phyloP scores from a whole-genome alignment of 2,888 invertebrate genomes.

The Aleiodes alternator region DNA sequence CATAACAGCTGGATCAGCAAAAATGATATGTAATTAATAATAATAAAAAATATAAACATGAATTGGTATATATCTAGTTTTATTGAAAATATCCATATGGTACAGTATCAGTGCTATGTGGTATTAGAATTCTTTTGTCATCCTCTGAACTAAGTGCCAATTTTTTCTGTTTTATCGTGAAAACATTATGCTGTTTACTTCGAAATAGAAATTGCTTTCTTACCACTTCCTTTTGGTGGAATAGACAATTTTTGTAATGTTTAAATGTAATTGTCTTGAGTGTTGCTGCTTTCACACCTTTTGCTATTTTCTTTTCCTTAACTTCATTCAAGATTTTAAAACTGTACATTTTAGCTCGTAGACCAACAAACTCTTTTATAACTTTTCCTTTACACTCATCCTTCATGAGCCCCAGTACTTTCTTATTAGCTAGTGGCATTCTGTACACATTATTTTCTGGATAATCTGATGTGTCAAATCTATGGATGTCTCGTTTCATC shows the following conservation, averaged over 20 bases:
- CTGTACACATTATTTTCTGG: conserved; percentile 24
- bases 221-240: background rate
- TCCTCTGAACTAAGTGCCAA: conserved; percentile 30
- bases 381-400: conserved; percentile 35
- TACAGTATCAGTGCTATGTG: conserved; percentile 59
- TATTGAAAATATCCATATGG: no score
- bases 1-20: conserved; percentile 45
- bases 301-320: conserved; percentile 48
- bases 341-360: conserved; percentile 21
- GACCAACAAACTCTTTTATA: background rate
- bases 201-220: background rate
- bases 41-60: no score
- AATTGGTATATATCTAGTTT: no score
- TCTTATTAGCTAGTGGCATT: conserved; percentile 55
- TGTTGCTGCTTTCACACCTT: conserved; percentile 32
- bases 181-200: conserved; percentile 36
- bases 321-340: background rate
- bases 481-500: background rate
- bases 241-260: conserved; percentile 28
- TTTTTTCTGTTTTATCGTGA: conserved; percentile 43
- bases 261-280: conserved; percentile 36
- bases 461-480: conserved; percentile 26
- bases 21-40: no score
- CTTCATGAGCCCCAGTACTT: conserved; percentile 54
- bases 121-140: conserved; percentile 65